These are phyloP conservation scores for Drosophila subobscura DNA, from an alignment of 1,140 invertebrate genomes.

Conservation along the genomic window DNA sequence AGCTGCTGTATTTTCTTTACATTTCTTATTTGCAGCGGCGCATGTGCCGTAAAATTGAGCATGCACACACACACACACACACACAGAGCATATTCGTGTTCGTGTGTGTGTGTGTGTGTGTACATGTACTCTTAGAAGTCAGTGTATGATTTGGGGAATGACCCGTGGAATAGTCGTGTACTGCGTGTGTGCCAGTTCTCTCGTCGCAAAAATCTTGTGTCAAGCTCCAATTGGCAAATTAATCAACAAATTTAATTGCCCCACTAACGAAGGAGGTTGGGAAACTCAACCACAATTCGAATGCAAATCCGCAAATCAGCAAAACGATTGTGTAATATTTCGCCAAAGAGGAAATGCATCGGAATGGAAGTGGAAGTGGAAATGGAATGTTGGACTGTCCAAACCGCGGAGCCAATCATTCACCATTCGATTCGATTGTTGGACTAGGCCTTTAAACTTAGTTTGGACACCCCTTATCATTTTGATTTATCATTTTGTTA, in stretches of 20 bases:
- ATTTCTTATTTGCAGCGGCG: conserved; percentile 57
- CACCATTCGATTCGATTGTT: conserved; percentile 33
- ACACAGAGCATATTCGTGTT: conserved; percentile 2
- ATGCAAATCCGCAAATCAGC: conserved; percentile 44
- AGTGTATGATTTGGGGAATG: conserved; percentile 14
- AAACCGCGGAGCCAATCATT: conserved; percentile 38
- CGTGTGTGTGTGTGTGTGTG: not conserved
- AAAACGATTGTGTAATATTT: conserved; percentile 44
- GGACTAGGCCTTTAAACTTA: conserved; percentile 18
- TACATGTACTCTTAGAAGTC: not conserved
- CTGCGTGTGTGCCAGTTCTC: conserved; percentile 27
- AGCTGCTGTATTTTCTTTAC: conserved; percentile 53
- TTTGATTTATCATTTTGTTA: conserved; percentile 11
- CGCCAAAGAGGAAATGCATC: conserved; percentile 41
- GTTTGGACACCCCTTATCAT: conserved; percentile 8
- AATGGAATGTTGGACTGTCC: conserved; percentile 32
- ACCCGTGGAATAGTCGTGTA: conserved; percentile 38
- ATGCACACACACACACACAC: conserved; percentile 29
- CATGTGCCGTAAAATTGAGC: conserved; percentile 73
- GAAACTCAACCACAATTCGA: conserved; percentile 36
- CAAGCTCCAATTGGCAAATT: conserved; percentile 72
- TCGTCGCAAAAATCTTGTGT: conserved; percentile 40
- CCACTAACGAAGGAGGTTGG: conserved; percentile 17
- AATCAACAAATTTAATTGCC: conserved; percentile 50
- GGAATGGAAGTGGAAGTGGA: conserved; percentile 8